Base-by-base conservation (phyloP, 2,888 invertebrate species). In the Phalangium opilio region DNA sequence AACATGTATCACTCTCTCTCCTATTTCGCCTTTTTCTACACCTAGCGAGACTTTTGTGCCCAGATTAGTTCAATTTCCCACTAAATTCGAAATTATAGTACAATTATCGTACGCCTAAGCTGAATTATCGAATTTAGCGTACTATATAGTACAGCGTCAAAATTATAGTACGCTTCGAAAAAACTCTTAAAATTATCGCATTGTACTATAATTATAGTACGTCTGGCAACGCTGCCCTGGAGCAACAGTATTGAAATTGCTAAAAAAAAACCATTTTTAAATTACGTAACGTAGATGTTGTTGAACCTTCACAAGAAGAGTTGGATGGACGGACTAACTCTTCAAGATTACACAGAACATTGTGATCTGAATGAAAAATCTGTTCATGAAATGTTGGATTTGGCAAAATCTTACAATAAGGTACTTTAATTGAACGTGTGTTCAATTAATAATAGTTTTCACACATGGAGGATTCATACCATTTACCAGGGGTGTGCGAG, bases 181-280 rank as follows among this genome's bases (percentile, higher is more conserved):
- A n/a, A n/a, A n/a, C n/a, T 98, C 68, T 98, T 99, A 69, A 95
- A 96, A 1, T 73, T 98, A 5, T 93, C 93, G 21, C 96, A 98
- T 64, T 73, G 98, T 62, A 96, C 98, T 19, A 98, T 98, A 0
- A 98, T 98, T 52, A 98, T 55, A 99, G n/a, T n/a, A n/a, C n/a
- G n/a, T n/a, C n/a, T n/a, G n/a, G n/a, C n/a, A n/a, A n/a, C n/a
- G n/a, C n/a, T 39, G 98, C 99, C 2, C 95, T 99, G 21, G 98
- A 98, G 70, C 98, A 98, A 10, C 98, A 59, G 96, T 98, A 91
- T 73, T 98, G 43, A 91, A 93, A 51, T 71, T 98, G 61, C 95
- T 96, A 46, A 95, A 95, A 67, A 89, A 90, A 66, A 98, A 98
- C 68, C 89, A 90, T 66, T 93, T 93, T 73, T 77, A 74, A 61